phyloP scores from a whole-genome alignment of 2,113 vertebrate genomes.

The rabbit (Oryctolagus cuniculus) region DNA sequence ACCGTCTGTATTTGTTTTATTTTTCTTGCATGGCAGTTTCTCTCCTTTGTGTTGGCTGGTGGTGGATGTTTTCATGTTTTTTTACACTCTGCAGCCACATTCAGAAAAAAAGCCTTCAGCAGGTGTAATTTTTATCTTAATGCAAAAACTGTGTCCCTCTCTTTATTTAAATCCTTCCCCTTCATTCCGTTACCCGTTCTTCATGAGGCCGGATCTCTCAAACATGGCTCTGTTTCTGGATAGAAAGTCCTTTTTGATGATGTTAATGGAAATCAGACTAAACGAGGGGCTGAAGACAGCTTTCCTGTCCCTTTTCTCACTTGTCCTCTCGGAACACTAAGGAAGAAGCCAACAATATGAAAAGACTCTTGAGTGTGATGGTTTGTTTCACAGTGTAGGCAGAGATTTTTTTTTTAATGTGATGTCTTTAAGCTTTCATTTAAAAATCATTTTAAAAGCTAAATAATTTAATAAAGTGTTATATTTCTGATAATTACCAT shows the following conservation, averaged over 20 bases:
- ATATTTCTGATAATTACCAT: background rate
- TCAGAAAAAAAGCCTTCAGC: conserved; percentile 63
- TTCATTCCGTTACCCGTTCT: background rate
- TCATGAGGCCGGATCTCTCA: background rate
- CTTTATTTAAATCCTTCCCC: conserved; percentile 15
- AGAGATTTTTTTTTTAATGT: conserved; percentile 23
- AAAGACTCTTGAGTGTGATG: background rate
- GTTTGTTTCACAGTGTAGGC: background rate
- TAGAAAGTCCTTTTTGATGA: background rate
- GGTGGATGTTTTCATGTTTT: conserved; percentile 77
- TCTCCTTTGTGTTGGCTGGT: conserved; percentile 81
- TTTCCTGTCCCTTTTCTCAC: background rate
- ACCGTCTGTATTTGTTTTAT: conserved; percentile 74
- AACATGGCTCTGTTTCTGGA: background rate
- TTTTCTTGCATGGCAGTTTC: conserved; percentile 83
- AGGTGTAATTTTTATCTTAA: conserved; percentile 55
- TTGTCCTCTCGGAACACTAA: background rate
- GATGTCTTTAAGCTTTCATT: background rate
- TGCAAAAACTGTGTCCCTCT: background rate
- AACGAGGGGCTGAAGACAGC: background rate
- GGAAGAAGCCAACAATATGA: background rate
- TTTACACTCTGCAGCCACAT: conserved; percentile 13
- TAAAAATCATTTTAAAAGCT: background rate
- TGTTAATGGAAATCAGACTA: background rate
- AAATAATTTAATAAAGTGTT: conserved; percentile 15